Conservation (phyloP, 2,888 invertebrate genomes). For the Syritta pipiens region DNA sequence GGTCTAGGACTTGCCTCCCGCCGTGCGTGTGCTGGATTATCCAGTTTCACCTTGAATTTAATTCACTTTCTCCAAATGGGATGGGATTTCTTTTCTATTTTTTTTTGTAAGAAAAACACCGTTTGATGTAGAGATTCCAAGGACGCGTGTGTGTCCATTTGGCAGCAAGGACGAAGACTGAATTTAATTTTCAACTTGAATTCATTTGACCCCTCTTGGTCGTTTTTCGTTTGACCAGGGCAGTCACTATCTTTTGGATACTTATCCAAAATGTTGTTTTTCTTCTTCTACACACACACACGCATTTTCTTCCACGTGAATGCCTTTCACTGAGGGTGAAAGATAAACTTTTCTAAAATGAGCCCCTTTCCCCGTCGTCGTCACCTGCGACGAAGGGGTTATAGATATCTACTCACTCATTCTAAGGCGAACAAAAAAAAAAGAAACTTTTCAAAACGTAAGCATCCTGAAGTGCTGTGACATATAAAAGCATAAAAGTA, state of each 20-base stretch:
- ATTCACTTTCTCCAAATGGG: too few species aligned
- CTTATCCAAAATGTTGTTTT: slow-evolving; percentile 5
- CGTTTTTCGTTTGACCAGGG: neutral
- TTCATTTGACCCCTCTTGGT: slow-evolving; percentile 16
- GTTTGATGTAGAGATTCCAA: slow-evolving; percentile 1
- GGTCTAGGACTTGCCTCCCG: too few species aligned
- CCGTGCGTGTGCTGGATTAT: neutral
- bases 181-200: slow-evolving; percentile 52
- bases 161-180: neutral
- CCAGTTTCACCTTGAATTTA: slow-evolving; percentile 16
- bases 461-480: slow-evolving; percentile 23
- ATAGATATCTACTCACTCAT: too few species aligned
- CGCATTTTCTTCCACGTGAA: neutral
- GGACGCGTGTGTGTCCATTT: slow-evolving; percentile 9
- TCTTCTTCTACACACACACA: too few species aligned
- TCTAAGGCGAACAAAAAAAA: too few species aligned
- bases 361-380: too few species aligned
- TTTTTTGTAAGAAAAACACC: too few species aligned
- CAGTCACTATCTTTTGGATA: neutral
- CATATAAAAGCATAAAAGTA: slow-evolving; percentile 1
- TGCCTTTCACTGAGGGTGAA: too few species aligned
- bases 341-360: too few species aligned
- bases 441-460: too few species aligned
- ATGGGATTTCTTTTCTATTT: too few species aligned
- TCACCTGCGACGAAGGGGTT: too few species aligned